Percentiles rank a stretch among this genome's conserved stretches.
Evolutionary conservation across 2,113 vertebrate genomes (phyloP).

Genomic region (Mus pahari): DNA sequence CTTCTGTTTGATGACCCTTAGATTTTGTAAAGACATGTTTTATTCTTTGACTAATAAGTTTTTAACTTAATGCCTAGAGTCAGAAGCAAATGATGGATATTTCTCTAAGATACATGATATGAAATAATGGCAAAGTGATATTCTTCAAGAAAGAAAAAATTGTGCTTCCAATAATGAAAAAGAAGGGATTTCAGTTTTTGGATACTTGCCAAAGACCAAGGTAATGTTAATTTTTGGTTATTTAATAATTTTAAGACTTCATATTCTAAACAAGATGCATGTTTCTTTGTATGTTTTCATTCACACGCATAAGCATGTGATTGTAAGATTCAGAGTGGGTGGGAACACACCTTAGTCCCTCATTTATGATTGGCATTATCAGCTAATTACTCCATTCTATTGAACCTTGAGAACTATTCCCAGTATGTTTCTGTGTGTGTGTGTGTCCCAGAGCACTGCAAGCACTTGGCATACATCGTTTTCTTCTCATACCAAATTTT

Average conservation of each 20-base stretch:
- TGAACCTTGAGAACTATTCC: neutral
- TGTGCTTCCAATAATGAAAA: conserved; percentile 33
- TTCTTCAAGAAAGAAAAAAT: neutral
- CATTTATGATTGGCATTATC: neutral
- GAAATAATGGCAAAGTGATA: conserved; percentile 42
- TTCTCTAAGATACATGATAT: conserved; percentile 24
- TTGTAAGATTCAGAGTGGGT: neutral
- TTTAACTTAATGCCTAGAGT: neutral
- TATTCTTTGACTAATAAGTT: neutral
- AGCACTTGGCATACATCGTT: neutral
- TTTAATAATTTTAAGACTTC: conserved; percentile 37
- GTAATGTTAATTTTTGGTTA: neutral
- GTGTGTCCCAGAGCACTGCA: neutral
- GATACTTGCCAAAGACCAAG: neutral
- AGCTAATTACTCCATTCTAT: neutral
- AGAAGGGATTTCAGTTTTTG: neutral
- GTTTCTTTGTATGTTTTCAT: rapidly evolving
- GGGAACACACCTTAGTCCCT: neutral
- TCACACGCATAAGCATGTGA: neutral
- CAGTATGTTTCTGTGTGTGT: neutral
- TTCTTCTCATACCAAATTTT: neutral
- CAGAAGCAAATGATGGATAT: neutral
- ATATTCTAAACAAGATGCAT: conserved; percentile 33
- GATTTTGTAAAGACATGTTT: neutral
- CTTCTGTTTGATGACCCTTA: conserved; percentile 17